These are phyloP conservation scores for Diadophis punctatus DNA, from an alignment of 2,113 vertebrate genomes.

Conservation along the genomic window DNA sequence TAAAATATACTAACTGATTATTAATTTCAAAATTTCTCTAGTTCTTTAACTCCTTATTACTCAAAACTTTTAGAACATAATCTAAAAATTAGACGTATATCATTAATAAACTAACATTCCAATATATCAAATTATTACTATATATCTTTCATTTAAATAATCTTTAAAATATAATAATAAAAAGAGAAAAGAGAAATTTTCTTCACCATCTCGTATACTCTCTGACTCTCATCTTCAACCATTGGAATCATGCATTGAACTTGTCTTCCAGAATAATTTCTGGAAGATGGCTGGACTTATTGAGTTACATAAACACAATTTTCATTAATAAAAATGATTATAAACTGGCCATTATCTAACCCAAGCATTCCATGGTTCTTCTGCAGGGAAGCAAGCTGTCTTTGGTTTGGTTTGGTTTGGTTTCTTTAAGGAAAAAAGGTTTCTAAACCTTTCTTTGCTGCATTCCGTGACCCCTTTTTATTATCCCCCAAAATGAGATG, in stretches of 20 bases:
- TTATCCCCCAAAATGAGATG: conserved; percentile 29
- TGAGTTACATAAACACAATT: neutral
- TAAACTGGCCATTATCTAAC: neutral
- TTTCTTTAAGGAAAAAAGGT: neutral
- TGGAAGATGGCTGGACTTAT: neutral
- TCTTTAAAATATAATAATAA: too few species aligned
- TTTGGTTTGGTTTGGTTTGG: neutral
- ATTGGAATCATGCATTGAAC: neutral
- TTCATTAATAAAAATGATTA: neutral
- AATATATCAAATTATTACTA: too few species aligned
- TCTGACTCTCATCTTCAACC: neutral
- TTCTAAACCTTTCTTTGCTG: neutral
- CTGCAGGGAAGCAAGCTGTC: neutral
- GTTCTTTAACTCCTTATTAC: too few species aligned
- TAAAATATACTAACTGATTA: too few species aligned
- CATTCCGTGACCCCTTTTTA: neutral
- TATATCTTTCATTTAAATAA: too few species aligned
- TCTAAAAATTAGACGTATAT: too few species aligned
- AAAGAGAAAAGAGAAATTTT: too few species aligned
- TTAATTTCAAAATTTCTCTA: too few species aligned
- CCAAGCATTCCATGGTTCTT: neutral
- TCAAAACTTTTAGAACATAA: too few species aligned
- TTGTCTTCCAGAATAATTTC: neutral
- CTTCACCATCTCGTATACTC: too few species aligned
- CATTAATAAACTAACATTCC: too few species aligned